A percentile compares a stretch with the other conserved stretches of the same genome.
phyloP scores from a whole-genome alignment of 2,797 vertebrate genomes.

The Periophthalmus magnuspinnatus region DNA sequence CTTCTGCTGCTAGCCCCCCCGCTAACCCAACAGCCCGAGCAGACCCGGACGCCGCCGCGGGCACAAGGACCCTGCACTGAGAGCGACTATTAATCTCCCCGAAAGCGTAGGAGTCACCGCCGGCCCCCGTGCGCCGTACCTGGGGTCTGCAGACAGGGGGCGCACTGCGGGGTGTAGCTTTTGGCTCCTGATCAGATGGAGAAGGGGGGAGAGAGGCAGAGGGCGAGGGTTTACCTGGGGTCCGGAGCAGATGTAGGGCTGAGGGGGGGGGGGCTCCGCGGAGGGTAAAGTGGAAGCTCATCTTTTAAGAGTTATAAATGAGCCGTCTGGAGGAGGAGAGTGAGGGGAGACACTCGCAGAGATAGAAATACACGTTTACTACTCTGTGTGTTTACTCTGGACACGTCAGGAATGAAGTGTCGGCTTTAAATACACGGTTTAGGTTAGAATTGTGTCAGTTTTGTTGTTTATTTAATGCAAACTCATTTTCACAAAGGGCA shows the following conservation, averaged over 20 bases:
- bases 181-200: conserved; percentile 77
- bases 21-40: conserved; percentile 79
- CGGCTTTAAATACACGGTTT: too few species aligned
- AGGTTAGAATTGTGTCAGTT: too few species aligned
- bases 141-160: conserved; percentile 62
- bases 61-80: conserved; percentile 71
- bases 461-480: too few species aligned
- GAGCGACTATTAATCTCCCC: conserved; percentile 79
- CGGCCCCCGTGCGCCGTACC: conserved; percentile 62
- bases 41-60: conserved; percentile 71
- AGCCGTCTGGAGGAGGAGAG: conserved; percentile 17
- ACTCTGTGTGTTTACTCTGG: too few species aligned
- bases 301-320: conserved; percentile 53
- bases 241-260: conserved; percentile 76
- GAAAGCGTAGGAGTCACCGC: conserved; percentile 63
- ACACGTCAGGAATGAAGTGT: too few species aligned
- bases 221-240: conserved; percentile 68
- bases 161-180: conserved; percentile 61
- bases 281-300: conserved; percentile 58
- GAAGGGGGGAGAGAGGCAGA: conserved; percentile 63
- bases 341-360: conserved; percentile 35
- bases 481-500: too few species aligned
- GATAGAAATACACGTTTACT: background rate
- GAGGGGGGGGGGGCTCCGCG: conserved; percentile 48
- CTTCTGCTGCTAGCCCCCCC: conserved; percentile 68